Base-by-base conservation (phyloP, 1,140 invertebrate species). In the Drosophila watanabei region DNA sequence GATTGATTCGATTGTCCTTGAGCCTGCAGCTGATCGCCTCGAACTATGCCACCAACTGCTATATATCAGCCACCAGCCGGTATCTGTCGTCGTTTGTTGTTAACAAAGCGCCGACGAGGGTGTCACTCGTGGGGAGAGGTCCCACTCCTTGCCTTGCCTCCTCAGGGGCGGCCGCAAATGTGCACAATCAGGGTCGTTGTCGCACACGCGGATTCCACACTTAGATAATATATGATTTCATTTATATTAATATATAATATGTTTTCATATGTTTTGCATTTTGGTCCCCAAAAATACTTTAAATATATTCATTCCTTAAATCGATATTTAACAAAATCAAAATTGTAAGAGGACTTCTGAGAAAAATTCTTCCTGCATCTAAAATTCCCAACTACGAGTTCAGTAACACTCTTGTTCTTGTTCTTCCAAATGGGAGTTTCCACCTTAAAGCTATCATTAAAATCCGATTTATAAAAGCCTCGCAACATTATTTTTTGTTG, bases 1-100 rank as follows among this genome's bases (percentile, higher is more conserved):
- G 63, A 69, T 68, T 71, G 68, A 71, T 56, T 71, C 64, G 18
- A 39, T 48, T 66, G 63, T 35, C 68, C 68, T 70, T 70, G 68
- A 24, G 68, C 10, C n/a, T 33, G 39, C 37, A 54, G 68, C 48
- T 71, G 68, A 71, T 71, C 68, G 63, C 49, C 35, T 54, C 20
- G 63, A 24, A 28, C 46, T 39, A 11, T 28, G 35, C 33, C 33
- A 37, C 5, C 32, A 20, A 18, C 60, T 63, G 14, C 24, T 49
- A 64, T 56, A 43, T 30, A 65, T 51, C 30, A 37, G 14, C 24
- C 49, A 35, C 10, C n/a, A n/a, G n/a, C n/a, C n/a, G n/a, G n/a
- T n/a, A n/a, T n/a, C n/a, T n/a, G n/a, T n/a, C n/a, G n/a, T n/a
- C n/a, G n/a, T n/a, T n/a, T n/a, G n/a, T n/a, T n/a, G n/a, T n/a